phyloP scores from a whole-genome alignment of 2,888 invertebrate genomes.

The Carterocephalus palaemon region DNA sequence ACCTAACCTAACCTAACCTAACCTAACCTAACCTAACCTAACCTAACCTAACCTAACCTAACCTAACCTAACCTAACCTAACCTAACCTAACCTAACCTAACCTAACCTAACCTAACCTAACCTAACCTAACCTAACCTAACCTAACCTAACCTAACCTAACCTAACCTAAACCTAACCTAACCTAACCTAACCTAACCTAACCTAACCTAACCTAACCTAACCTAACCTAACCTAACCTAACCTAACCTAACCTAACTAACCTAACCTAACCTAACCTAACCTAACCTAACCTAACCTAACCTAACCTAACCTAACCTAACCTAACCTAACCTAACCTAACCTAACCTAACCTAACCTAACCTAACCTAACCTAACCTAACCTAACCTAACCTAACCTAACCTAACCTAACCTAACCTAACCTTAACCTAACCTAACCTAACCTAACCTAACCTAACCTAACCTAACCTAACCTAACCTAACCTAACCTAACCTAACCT shows the following conservation, averaged over 20 bases:
- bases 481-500: slow-evolving; percentile 2
- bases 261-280: slow-evolving; percentile 1
- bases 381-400: slow-evolving; percentile 4
- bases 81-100: slow-evolving; percentile 1
- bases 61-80: slow-evolving; percentile 1
- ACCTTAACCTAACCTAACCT: slow-evolving; percentile 3
- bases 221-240: neutral
- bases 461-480: slow-evolving; percentile 4
- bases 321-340: slow-evolving; percentile 1
- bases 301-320: slow-evolving; percentile 1
- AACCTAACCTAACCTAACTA: neutral
- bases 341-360: slow-evolving; percentile 4
- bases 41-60: neutral
- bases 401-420: slow-evolving; percentile 4
- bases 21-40: slow-evolving; percentile 1
- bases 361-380: slow-evolving; percentile 2
- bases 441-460: slow-evolving; percentile 4
- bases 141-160: slow-evolving; percentile 1
- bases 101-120: slow-evolving; percentile 1
- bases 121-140: neutral
- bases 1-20: slow-evolving; percentile 1
- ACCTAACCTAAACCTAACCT: slow-evolving; percentile 1
- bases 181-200: slow-evolving; percentile 1
- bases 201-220: slow-evolving; percentile 1
- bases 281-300: slow-evolving; percentile 3